Evolutionary conservation across 2,888 invertebrate species (phyloP), one percentile per base, ranked within the genome.

Genomic region (Meandrusa payeni): DNA sequence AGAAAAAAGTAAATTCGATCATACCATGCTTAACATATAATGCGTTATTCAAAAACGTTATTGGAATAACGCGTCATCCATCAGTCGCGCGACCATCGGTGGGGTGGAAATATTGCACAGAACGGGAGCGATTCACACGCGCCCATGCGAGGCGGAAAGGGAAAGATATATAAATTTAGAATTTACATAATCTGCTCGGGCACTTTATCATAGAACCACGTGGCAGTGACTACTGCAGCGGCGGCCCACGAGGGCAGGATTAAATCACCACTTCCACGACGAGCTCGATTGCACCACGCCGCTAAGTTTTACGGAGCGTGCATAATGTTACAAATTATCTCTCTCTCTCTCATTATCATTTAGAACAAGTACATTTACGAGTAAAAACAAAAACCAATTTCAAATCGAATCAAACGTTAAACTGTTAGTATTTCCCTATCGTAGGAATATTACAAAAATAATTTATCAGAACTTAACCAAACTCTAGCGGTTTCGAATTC

Each of bases 171-270:
- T 64, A 81, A 77, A 76, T 85, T 80, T 68, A 73, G 75, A 79
- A 87, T 87, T 87, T 87, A 86, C 87, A 87, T 87, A 87, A 87
- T 86, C 87, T 85, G 80, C 70, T 72, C 62, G 76, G 77, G 86
- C 69, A 87, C 83, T 87, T 87, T 86, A 86, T 87, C 86, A 87
- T 85, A 76, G 83, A 76, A 86, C 83, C 87, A 87, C 87, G 87
- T 87, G 87, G 82, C 78, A 76, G 79, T 87, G 87, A 86, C 87
- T 86, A 85, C 80, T 85, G 86, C 87, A 87, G 66, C 79, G 68
- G 75, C 70, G 82, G 86, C 82, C 83, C 86, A 85, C 74, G 75
- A 63, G 60, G 31, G 59, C 60, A 55, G 76, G 74, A 80, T 83
- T 85, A 78, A 77, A 79, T 74, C 74, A 67, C 59, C 67, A 67